phyloP scores from a whole-genome alignment of 1,140 invertebrate genomes.

The Apocrypta bakeri region DNA sequence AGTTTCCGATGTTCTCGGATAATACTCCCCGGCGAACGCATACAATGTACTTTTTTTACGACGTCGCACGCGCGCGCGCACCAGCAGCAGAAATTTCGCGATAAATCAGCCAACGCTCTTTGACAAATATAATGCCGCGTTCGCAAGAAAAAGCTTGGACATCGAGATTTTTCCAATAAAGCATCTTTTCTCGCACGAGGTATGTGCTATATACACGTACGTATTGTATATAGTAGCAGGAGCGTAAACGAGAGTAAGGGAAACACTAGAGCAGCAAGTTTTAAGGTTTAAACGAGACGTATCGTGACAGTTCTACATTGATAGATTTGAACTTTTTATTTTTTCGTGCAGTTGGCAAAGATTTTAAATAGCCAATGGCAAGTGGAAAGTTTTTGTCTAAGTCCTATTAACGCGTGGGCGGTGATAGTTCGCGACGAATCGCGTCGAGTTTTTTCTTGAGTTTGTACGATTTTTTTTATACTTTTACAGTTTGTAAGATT shows the following conservation, averaged over 20 bases:
- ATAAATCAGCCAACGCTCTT: background rate
- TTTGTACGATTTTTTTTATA: too few species aligned
- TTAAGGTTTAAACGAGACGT: background rate
- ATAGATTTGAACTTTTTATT: too few species aligned
- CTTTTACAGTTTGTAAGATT: too few species aligned
- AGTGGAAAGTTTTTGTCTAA: background rate
- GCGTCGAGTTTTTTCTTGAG: too few species aligned
- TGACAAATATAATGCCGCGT: slow-evolving; percentile 6
- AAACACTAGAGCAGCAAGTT: background rate
- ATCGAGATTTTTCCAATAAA: slow-evolving; percentile 10
- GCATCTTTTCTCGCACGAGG: background rate
- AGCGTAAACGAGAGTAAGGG: background rate
- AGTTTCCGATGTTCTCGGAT: too few species aligned
- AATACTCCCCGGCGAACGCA: background rate
- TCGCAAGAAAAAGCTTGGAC: background rate
- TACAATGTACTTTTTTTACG: background rate
- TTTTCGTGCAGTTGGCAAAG: too few species aligned
- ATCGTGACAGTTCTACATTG: too few species aligned
- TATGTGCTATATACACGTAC: too few species aligned
- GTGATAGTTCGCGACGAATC: too few species aligned
- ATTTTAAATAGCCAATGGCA: background rate
- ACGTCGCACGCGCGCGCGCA: background rate
- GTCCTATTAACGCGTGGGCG: background rate
- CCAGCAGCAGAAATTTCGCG: background rate
- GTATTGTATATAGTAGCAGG: too few species aligned